Evolutionary conservation across 92 coral and sea anemone genomes (phyloP), one percentile per base, ranked within the genome.

Genomic region (Zoanthus sansibaricus): DNA sequence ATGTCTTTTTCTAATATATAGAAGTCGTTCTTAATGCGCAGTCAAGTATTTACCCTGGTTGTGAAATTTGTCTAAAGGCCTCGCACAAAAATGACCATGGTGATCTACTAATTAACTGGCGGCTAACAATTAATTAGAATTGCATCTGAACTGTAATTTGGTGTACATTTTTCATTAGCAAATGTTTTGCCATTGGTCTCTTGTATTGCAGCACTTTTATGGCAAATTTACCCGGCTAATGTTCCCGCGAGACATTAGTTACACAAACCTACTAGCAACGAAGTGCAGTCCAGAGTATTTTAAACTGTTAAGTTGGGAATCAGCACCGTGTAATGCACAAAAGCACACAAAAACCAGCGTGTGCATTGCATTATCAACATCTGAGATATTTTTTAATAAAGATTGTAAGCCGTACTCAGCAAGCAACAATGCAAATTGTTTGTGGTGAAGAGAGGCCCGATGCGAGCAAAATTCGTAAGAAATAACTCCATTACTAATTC

Each of bases 61-160:
- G 85, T 59, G 59, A 80, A 67, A 78, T 59, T 46, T 72, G 75
- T 44, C 48, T 18, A 6, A 3, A 75, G 74, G 48, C 85, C 11
- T 4, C 20, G 48, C 59, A 61, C 73, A 87, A 75, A 69, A 86
- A 82, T 75, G 88, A 89, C 93, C 78, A 83, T 82, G 86, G 75
- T 77, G 70, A 76, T 83, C 93, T 82, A 83, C 89, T 90, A 86
- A 90, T 87, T 90, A 87, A 90, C 88, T 84, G 47, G 83, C 90
- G 93, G 82, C 91, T 75, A 80, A 68, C 72, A 86, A 88, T 91
- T 88, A 88, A 91, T 91, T 88, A 88, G 83, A 88, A 86, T 88
- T 91, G 87, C 91, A 91, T 88, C 88, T 87, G 79, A 59, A 83
- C 91, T 88, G 89, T 88, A 91, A 91, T 91, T 69, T 83, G 85